Evolutionary conservation across 1,140 invertebrate species (phyloP), one percentile per base, ranked within the genome.

Genomic region (Tribolium castaneum): DNA sequence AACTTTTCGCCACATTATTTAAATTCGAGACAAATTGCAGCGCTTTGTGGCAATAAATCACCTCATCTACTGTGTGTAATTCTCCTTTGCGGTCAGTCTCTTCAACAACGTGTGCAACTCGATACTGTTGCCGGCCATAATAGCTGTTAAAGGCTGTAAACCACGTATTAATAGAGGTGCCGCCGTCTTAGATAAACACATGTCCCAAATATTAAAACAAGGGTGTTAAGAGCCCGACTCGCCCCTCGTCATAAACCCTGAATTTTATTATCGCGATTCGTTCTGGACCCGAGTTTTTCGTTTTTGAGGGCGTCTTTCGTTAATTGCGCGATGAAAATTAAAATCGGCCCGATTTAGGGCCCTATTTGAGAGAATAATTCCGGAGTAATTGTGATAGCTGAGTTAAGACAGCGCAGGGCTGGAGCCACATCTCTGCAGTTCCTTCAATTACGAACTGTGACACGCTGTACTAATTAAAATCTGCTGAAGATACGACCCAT

Each of bases 401-500:
- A 71, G 25, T 50, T 77, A 70, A 72, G 76, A 77, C 76, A 77
- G 54, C 70, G 75, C 70, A 56, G 76, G 70, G 66, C 66, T 39
- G 56, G 72, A 70, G 70, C 56, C 45, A 34, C 52, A 77, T 77
- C 59, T 77, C 76, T 50, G 30, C 54, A 74, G 75, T 35, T 51
- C 30, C 77, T 74, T 74, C 51, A 74, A 62, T 66, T 59, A 78
- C 30, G 73, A 56, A 75, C 16, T 75, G 70, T 75, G 52, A 75
- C 50, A 62, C 12, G 50, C 73, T 75, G 73, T 66, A 70, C 78
- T 79, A 79, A 79, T 79, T 79, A 72, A 79, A 79, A 70, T 72
- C 62, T 30, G 75, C 66, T 76, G 56, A 76, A 79, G 78, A 79
- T 79, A 79, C 66, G 78, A 72, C 78, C 78, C 73, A 79, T 79